Evolutionary conservation across 1,140 invertebrate species (phyloP).

Genomic region (Zeugodacus cucurbitae): DNA sequence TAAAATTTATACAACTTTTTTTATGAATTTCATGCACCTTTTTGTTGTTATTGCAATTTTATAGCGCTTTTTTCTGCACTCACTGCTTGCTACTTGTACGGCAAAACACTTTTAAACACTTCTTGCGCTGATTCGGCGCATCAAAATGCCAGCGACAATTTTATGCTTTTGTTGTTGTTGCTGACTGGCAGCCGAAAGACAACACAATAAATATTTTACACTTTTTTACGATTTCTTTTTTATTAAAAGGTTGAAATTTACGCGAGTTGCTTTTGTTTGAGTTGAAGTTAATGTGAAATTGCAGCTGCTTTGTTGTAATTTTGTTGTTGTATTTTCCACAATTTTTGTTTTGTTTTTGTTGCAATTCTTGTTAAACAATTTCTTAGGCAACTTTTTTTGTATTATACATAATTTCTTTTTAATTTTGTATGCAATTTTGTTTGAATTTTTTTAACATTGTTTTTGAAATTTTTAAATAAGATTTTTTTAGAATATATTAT

Average conservation of each 20-base stretch:
- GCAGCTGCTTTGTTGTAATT: background rate
- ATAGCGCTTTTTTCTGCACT: background rate
- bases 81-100: background rate
- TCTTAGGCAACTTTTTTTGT: background rate
- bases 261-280: background rate
- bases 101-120: background rate
- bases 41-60: background rate
- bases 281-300: background rate
- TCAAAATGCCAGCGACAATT: background rate
- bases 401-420: background rate
- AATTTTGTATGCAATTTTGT: no score
- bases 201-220: slow-evolving; percentile 24
- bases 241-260: background rate
- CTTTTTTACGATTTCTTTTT: background rate
- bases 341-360: background rate
- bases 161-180: background rate
- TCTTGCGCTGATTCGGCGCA: background rate
- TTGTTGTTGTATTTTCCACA: background rate
- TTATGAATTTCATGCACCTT: background rate
- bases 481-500: background rate
- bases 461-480: background rate
- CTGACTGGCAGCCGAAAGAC: background rate
- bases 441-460: background rate
- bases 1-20: background rate
- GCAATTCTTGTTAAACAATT: background rate